Evolutionary conservation across 2,113 vertebrate species (phyloP), one percentile per base, ranked within the genome.

Genomic region (Rhabdomys dilectus): DNA sequence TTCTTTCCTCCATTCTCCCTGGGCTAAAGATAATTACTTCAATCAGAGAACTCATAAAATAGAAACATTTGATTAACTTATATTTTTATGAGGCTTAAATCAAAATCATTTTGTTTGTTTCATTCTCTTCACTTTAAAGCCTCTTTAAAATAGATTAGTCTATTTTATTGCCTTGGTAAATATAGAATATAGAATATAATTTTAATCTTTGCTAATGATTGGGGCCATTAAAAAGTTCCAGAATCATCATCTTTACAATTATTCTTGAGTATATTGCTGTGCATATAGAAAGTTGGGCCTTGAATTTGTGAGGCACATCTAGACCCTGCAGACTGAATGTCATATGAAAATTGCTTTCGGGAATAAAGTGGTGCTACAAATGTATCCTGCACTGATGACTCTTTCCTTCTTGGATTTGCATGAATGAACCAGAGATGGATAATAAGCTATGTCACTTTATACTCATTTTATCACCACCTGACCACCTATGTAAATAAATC

Each of bases 201-300:
- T 98, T 97, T 97, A 95, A 94, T 95, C 70, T 96, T 87, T 95
- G 85, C 91, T 94, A 96, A 98, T 97, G 89, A 96, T 53, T 87
- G 11, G 36, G 68, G 42, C 42, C 82, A 96, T 97, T 97, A 93
- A 93, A 96, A 98, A 95, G 68, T 95, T 96, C 75, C 78, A 97
- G 89, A 97, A 97, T 96, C 84, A 97, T 96, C 95, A 96, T 85
- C 62, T 84, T 96, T 64, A 93, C 87, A 96, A 66, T 93, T 94
- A 95, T 95, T 94, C 56, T 95, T 87, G 66, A 94, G 91, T 94
- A 89, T 68, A 94, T 89, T 89, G 91, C 91, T 95, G 36, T 73
- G 36, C 11, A 68, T 70, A 73, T 64, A 58, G 91, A 87, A 93
- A 48, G 60, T 97, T 94, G 92, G 77, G 45, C 16, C 56, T 95